These are phyloP conservation scores for Scaptomyza parva DNA, from an alignment of 2,888 invertebrate genomes.

Conservation along the genomic window DNA sequence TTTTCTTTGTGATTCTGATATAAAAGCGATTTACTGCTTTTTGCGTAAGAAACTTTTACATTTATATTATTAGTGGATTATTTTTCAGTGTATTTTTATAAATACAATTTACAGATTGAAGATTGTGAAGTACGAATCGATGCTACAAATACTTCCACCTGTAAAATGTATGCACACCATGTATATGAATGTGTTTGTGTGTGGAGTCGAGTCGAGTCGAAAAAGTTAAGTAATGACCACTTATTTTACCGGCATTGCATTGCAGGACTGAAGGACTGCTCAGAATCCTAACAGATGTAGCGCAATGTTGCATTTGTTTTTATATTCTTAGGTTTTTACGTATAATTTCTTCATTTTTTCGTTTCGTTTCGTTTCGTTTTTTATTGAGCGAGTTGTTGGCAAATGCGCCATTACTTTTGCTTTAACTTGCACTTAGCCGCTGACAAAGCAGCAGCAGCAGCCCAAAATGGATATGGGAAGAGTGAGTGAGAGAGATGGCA, in stretches of 20 bases:
- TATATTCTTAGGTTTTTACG: neutral
- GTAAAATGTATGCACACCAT: neutral
- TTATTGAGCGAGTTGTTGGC: conserved; percentile 17
- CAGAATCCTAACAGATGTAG: conserved; percentile 33
- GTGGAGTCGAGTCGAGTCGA: conserved; percentile 14
- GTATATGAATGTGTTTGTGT: neutral
- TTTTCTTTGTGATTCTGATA: too few relatives aligned
- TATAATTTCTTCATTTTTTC: neutral
- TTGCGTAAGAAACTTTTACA: too few relatives aligned
- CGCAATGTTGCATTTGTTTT: neutral
- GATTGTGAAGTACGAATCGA: neutral
- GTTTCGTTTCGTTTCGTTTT: too few relatives aligned
- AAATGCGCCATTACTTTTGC: conserved; percentile 69
- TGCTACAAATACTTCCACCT: neutral
- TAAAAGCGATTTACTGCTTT: too few relatives aligned
- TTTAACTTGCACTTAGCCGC: conserved; percentile 74
- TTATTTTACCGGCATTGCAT: conserved; percentile 38
- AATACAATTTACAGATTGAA: too few relatives aligned
- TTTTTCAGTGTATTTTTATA: too few relatives aligned
- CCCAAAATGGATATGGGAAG: conserved; percentile 3
- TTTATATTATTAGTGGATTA: too few relatives aligned
- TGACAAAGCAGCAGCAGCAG: conserved; percentile 65
- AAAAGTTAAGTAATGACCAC: conserved; percentile 55
- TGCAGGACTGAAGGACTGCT: conserved; percentile 17
- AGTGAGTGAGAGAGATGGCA: conserved; percentile 6